phyloP scores from a whole-genome alignment of 2,888 invertebrate genomes.

The Allacma fusca region DNA sequence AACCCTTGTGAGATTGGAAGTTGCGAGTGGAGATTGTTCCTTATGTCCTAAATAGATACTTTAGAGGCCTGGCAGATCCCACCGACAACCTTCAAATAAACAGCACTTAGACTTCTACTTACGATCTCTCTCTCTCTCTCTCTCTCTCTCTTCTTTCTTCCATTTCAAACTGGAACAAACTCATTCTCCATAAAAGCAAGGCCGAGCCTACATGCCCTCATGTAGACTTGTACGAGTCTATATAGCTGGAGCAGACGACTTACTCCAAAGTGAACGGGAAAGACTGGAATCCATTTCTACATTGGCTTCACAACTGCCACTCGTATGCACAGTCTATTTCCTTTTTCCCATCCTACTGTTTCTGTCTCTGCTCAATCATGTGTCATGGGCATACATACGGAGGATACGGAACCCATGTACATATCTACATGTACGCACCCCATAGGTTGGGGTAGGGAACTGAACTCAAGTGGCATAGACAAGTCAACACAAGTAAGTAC shows the following conservation, averaged over 20 bases:
- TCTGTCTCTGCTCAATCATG: background rate
- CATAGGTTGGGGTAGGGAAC: background rate
- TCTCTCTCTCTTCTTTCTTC: slow-evolving; percentile 4
- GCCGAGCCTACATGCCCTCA: too few species aligned
- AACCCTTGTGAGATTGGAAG: slow-evolving; percentile 42
- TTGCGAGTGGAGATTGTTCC: slow-evolving; percentile 31
- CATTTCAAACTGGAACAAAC: slow-evolving; percentile 10
- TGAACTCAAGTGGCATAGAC: background rate
- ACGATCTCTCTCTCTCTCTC: slow-evolving; percentile 14
- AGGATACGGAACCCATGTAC: too few species aligned
- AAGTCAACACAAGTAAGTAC: background rate
- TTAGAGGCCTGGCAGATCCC: slow-evolving; percentile 37
- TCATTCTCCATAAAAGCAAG: slow-evolving; percentile 8
- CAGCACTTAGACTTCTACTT: slow-evolving; percentile 34
- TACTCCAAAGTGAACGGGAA: background rate
- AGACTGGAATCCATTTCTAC: background rate
- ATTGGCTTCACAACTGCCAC: too few species aligned
- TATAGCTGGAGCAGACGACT: background rate
- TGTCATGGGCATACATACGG: background rate
- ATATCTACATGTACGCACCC: too few species aligned
- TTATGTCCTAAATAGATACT: slow-evolving; percentile 41
- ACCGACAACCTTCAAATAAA: slow-evolving; percentile 41
- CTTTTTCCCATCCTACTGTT: background rate
- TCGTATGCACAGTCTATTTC: background rate
- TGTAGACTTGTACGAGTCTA: background rate